These are phyloP conservation scores for Polydesmus complanatus DNA, from an alignment of 2,888 invertebrate species.

Conservation along the genomic window DNA sequence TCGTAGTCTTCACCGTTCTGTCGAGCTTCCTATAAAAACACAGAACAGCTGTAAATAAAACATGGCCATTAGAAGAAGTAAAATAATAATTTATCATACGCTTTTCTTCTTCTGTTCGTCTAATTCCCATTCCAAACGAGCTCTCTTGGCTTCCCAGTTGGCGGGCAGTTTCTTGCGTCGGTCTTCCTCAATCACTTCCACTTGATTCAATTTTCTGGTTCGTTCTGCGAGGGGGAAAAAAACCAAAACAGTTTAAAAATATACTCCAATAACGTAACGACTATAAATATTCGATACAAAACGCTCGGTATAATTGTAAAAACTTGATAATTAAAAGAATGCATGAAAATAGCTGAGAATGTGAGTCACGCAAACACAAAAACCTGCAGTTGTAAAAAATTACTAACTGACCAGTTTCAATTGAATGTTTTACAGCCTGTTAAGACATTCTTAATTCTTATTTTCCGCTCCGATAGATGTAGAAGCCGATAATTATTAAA, in stretches of 20 bases:
- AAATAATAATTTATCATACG: conserved; percentile 27
- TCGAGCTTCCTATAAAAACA: conserved; percentile 27
- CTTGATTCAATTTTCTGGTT: conserved; percentile 80
- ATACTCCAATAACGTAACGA: no score
- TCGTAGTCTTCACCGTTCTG: conserved; percentile 72
- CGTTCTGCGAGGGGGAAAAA: conserved; percentile 48
- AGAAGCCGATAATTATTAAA: neutral
- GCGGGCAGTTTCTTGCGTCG: conserved; percentile 77
- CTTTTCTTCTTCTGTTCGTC: conserved; percentile 74
- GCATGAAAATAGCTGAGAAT: neutral
- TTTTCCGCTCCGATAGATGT: neutral
- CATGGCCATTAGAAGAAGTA: neutral
- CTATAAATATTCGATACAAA: neutral
- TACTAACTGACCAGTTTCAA: conserved; percentile 38
- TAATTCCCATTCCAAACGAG: conserved; percentile 84
- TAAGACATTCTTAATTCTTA: conserved; percentile 51
- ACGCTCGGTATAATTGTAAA: conserved; percentile 6
- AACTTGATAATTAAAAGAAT: neutral
- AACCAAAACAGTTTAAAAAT: conserved; percentile 6
- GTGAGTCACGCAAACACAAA: conserved; percentile 8
- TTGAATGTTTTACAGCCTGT: conserved; percentile 57
- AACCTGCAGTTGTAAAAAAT: neutral
- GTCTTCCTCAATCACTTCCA: conserved; percentile 93
- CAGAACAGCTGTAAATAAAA: neutral
- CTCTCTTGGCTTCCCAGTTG: conserved; percentile 83